Base-by-base conservation (phyloP, 1,140 invertebrate genomes). In the Papilio glaucus region DNA sequence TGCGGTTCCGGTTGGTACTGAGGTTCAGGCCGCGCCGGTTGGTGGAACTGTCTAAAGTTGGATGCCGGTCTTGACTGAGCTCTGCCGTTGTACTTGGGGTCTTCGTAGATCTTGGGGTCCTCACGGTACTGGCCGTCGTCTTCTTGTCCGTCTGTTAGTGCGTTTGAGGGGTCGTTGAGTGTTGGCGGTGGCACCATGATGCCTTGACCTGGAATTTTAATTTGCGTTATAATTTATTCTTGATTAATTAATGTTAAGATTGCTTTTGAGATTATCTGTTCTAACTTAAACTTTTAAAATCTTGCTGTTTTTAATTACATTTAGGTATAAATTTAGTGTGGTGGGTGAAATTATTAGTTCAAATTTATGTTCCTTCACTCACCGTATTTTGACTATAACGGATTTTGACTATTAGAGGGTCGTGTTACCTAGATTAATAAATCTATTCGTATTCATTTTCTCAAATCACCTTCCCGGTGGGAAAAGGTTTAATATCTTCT, bases 81-180 rank as follows among this genome's bases (percentile, higher is more conserved):
- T 12, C 93, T 93, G 60, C 94, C 94, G 76, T 96, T 96, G 87
- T 94, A 96, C 74, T 95, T 95, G 7, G 96, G 95, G 81, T 96
- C 95, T 75, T 96, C 96, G 87, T 96, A 96, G 42, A 97, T 94
- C n/a, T 94, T 94, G 0, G 96, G 97, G 85, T 97, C 96, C 82
- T 97, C 97, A 37, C 96, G 94, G 85, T 97, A 97, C 77, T 97
- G 97, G 0, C 97, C 97, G 79, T 97, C 96, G 81, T 97, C 97
- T 77, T 96, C 94, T 80, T 95, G 94, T 62, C 95, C 95, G 12
- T 95, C 95, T 0, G 94, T 94, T 61, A 96, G 87, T 0, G 94
- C 93, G 67, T 90, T 91, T 29, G 82, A 77, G 6, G 85, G 85
- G 15, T 94, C 94, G 76, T 94, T 90, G 4, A 94, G 78, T 4